Evolutionary conservation across 2,113 vertebrate genomes (phyloP).

Genomic region (Polypterus bichir): DNA sequence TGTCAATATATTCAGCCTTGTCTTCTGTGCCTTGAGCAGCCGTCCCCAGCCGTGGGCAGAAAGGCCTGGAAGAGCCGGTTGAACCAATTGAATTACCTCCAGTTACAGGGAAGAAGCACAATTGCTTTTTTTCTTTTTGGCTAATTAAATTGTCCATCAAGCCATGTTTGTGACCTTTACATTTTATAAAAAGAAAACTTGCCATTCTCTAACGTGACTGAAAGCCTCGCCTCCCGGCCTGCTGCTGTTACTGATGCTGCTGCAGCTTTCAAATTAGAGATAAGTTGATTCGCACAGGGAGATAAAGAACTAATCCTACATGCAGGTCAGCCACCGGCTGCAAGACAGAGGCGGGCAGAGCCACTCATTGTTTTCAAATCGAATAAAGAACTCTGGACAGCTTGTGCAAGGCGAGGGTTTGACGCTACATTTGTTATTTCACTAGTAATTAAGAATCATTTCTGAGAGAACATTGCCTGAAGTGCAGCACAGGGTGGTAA

Average conservation of each 20-base stretch:
- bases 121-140: neutral
- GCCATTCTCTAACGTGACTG: neutral
- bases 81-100: slow-evolving; percentile 1
- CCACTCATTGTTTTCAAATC: too few species aligned
- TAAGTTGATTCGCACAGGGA: neutral
- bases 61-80: neutral
- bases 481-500: too few species aligned
- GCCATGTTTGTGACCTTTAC: slow-evolving; percentile 2
- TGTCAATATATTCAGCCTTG: neutral
- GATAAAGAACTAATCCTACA: neutral
- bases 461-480: too few species aligned
- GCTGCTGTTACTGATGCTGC: too few species aligned
- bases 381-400: too few species aligned
- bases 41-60: neutral
- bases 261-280: neutral
- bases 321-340: neutral
- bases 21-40: neutral
- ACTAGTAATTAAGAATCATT: too few species aligned
- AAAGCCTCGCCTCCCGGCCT: too few species aligned
- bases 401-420: too few species aligned
- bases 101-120: neutral
- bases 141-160: slow-evolving; percentile 6
- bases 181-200: neutral
- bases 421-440: too few species aligned
- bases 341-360: neutral